Conservation (phyloP, 2,113 vertebrate species). For the Dryoscopus gambensis region DNA sequence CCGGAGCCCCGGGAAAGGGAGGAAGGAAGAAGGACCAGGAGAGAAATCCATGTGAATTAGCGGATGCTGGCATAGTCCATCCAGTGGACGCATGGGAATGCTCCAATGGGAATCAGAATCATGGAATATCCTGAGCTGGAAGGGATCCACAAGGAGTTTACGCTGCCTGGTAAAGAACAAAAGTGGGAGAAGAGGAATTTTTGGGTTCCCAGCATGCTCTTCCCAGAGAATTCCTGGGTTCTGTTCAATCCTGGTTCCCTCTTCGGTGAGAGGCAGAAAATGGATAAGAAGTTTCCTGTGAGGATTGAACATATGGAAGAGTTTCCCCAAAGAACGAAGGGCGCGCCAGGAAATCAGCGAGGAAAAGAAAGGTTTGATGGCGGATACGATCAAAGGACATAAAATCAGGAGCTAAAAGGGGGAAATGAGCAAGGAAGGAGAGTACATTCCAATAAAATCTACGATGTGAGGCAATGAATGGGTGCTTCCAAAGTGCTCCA, state of each 20-base stretch:
- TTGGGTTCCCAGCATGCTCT: background rate
- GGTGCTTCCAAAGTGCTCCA: background rate
- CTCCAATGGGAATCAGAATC: background rate
- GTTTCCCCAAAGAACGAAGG: background rate
- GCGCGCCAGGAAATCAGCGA: background rate
- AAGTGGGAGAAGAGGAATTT: background rate
- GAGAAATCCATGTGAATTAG: background rate
- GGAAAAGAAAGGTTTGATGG: background rate
- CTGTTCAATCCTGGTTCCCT: background rate
- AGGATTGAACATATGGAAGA: background rate
- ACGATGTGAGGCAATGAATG: background rate
- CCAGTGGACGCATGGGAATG: background rate
- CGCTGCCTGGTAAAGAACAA: no score
- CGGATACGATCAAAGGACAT: background rate
- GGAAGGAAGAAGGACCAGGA: background rate
- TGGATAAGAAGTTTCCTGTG: accelerated
- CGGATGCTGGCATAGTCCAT: background rate
- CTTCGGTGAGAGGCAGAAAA: background rate
- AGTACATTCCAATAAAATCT: background rate
- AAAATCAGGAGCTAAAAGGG: background rate
- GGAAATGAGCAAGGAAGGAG: background rate
- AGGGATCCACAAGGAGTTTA: background rate
- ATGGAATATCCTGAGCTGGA: background rate
- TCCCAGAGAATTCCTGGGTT: background rate
- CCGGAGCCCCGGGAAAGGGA: background rate